Percentiles rank a stretch among this genome's conserved stretches.
Evolutionary conservation across 30 jellyfish, hydroid and myxozoan species (phyloP).

Genomic region (Rhopilema esculentum): DNA sequence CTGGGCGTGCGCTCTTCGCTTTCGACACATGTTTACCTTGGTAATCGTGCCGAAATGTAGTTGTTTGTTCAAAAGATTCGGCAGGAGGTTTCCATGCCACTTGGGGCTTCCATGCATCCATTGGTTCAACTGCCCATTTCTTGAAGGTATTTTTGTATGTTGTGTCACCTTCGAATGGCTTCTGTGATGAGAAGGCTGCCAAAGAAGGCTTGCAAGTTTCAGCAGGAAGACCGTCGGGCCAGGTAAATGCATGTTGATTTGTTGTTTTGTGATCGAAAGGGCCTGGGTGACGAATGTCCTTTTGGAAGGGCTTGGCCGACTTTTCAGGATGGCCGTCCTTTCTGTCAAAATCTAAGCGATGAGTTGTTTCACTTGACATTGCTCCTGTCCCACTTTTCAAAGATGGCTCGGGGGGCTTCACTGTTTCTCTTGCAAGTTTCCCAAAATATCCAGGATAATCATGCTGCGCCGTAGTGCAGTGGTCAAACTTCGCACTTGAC

Average conservation of each 20-base stretch:
- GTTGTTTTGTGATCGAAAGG: slow-evolving; percentile 91
- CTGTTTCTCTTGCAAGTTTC: slow-evolving; percentile 70
- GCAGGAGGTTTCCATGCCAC: slow-evolving; percentile 84
- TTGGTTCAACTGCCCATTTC: slow-evolving; percentile 78
- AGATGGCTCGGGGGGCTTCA: slow-evolving; percentile 82
- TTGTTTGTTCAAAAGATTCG: slow-evolving; percentile 76
- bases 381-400: slow-evolving; percentile 78
- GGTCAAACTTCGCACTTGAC: slow-evolving; percentile 87
- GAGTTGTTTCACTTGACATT: slow-evolving; percentile 91
- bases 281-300: slow-evolving; percentile 63
- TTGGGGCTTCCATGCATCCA: slow-evolving; percentile 86
- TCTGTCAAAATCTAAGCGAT: slow-evolving; percentile 83
- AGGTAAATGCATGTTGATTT: slow-evolving; percentile 77
- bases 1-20: slow-evolving; percentile 91
- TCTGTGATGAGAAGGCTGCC: slow-evolving; percentile 59
- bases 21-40: slow-evolving; percentile 72
- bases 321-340: slow-evolving; percentile 86
- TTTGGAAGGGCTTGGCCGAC: slow-evolving; percentile 92
- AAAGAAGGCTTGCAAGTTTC: slow-evolving; percentile 89
- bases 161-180: slow-evolving; percentile 90
- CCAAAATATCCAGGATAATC: slow-evolving; percentile 88
- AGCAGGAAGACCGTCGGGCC: slow-evolving; percentile 91
- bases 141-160: slow-evolving; percentile 80
- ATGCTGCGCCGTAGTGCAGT: slow-evolving; percentile 87
- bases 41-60: slow-evolving; percentile 92